These are phyloP conservation scores for Phataginus tricuspis DNA, from an alignment of 2,797 vertebrate genomes.

Conservation along the genomic window DNA sequence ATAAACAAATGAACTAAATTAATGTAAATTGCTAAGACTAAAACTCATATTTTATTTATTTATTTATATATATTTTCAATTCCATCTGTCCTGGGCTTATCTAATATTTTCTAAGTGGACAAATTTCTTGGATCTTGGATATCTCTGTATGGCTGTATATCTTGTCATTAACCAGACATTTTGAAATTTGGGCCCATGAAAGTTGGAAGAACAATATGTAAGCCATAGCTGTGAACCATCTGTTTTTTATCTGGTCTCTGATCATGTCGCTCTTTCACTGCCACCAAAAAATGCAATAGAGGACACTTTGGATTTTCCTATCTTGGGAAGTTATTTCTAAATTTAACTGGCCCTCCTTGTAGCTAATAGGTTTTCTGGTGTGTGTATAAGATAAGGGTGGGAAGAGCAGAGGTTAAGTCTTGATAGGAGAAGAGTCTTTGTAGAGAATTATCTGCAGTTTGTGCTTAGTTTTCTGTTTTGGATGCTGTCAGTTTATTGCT, in stretches of 20 bases:
- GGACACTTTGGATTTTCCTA: background rate
- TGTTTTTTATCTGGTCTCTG: constrained; percentile 60
- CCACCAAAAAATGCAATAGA: background rate
- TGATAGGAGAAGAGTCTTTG: background rate
- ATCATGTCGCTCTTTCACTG: constrained; percentile 60
- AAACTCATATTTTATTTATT: background rate
- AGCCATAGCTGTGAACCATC: background rate
- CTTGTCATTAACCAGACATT: constrained; percentile 55
- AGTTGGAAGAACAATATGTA: constrained; percentile 62
- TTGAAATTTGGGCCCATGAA: constrained; percentile 68
- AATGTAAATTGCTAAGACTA: background rate
- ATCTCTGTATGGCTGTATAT: constrained; percentile 68
- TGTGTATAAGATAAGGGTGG: background rate
- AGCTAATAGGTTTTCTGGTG: background rate
- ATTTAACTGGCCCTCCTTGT: background rate
- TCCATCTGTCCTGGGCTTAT: background rate
- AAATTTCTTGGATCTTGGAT: constrained; percentile 40
- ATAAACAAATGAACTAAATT: background rate
- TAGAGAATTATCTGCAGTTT: background rate
- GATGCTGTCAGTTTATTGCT: background rate
- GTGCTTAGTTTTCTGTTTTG: background rate
- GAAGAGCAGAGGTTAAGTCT: background rate
- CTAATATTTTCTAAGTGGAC: background rate
- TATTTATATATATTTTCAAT: background rate
- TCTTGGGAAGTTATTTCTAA: background rate